phyloP scores from a whole-genome alignment of 2,797 vertebrate genomes.

The Lutjanus campechanus region DNA sequence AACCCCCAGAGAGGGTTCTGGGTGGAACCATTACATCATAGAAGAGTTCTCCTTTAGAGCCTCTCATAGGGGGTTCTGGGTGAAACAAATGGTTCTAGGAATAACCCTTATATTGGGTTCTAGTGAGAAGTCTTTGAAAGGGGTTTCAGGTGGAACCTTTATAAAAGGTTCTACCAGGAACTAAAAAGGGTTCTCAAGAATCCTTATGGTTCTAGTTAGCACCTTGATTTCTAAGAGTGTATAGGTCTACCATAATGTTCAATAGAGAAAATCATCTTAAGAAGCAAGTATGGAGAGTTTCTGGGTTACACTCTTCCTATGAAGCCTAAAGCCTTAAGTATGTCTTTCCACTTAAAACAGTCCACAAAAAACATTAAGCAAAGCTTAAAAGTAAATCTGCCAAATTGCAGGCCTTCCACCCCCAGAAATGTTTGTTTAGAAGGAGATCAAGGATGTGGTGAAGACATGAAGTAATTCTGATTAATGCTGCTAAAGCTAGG shows the following conservation, averaged over 20 bases:
- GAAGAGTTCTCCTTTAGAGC: too few species aligned
- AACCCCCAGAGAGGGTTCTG: too few species aligned
- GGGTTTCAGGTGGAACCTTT: too few species aligned
- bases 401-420: constrained; percentile 72
- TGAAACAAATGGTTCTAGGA: too few species aligned
- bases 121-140: too few species aligned
- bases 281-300: constrained; percentile 44
- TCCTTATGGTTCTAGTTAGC: too few species aligned
- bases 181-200: too few species aligned
- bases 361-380: constrained; percentile 67
- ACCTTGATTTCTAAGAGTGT: too few species aligned
- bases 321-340: constrained; percentile 46
- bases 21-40: too few species aligned
- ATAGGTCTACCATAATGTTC: constrained; percentile 28
- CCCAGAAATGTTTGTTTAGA: constrained; percentile 75
- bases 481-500: constrained; percentile 80
- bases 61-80: too few species aligned
- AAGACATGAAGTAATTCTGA: constrained; percentile 80
- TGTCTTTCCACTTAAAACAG: constrained; percentile 58
- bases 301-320: constrained; percentile 38
- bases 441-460: constrained; percentile 73
- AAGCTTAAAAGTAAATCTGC: constrained; percentile 73
- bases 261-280: constrained; percentile 31
- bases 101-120: too few species aligned
- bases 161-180: too few species aligned